A percentile compares a stretch with the other conserved stretches of the same genome.
Evolutionary conservation across 64 coral and sea anemone species (phyloP).

Genomic region (Astreopora myriophthalma): DNA sequence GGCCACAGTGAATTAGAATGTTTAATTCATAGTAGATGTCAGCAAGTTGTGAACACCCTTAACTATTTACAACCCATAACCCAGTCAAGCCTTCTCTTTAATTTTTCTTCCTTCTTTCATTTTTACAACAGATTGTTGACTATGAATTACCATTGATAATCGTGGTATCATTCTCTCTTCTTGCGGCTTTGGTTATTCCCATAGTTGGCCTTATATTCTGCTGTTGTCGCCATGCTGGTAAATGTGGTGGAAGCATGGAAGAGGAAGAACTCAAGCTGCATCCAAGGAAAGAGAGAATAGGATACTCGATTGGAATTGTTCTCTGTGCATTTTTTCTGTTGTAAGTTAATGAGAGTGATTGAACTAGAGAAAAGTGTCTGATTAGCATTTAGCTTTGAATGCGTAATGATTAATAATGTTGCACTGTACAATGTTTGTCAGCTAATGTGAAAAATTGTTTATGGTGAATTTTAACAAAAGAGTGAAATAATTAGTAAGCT

Average conservation of each 20-base stretch:
- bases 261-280: conserved; percentile 62
- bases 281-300: conserved; percentile 61
- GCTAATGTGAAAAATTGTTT: no score
- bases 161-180: conserved; percentile 56
- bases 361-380: background rate
- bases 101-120: background rate
- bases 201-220: conserved; percentile 75
- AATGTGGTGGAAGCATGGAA: conserved; percentile 74
- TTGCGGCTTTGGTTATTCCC: conserved; percentile 77
- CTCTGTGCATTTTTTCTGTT: conserved; percentile 76
- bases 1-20: no score
- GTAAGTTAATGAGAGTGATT: conserved; percentile 50
- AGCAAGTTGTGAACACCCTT: no score
- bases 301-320: conserved; percentile 62
- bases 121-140: conserved; percentile 61
- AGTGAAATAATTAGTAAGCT: no score
- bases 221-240: conserved; percentile 49
- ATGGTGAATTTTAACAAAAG: no score
- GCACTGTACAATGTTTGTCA: no score
- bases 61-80: no score
- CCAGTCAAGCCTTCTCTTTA: background rate
- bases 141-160: conserved; percentile 81
- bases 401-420: no score
- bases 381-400: no score
- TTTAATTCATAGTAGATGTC: no score